Conservation (phyloP, 2,888 invertebrate genomes). For the Drosophila falleni region DNA sequence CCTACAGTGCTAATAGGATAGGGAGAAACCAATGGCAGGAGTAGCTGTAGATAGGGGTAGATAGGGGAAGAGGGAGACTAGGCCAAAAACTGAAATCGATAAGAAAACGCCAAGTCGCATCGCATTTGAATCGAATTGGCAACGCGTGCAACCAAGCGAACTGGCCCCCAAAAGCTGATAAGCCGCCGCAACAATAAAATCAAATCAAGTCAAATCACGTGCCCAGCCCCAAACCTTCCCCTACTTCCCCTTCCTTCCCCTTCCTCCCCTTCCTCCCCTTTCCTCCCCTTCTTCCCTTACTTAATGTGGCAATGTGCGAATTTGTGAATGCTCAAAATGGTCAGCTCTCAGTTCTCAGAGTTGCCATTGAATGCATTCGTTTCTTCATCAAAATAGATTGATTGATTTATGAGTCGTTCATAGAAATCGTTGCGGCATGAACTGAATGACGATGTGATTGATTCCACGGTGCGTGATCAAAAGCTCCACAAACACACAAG, state of each 20-base stretch:
- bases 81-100: slow-evolving; percentile 63
- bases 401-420: slow-evolving; percentile 56
- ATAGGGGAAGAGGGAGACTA: slow-evolving; percentile 4
- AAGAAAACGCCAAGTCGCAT: slow-evolving; percentile 31
- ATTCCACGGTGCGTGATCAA: slow-evolving; percentile 15
- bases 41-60: not conserved
- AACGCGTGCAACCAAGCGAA: slow-evolving; percentile 51
- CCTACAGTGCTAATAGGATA: slow-evolving; percentile 72
- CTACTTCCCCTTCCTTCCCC: not conserved
- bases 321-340: slow-evolving; percentile 16
- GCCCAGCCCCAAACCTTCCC: slow-evolving; percentile 12
- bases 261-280: not conserved
- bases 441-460: slow-evolving; percentile 33
- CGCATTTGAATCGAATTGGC: slow-evolving; percentile 7
- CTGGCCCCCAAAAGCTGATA: slow-evolving; percentile 68
- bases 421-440: slow-evolving; percentile 29
- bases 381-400: slow-evolving; percentile 16
- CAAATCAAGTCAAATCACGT: slow-evolving; percentile 64
- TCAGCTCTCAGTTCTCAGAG: slow-evolving; percentile 26
- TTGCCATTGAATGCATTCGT: slow-evolving; percentile 19
- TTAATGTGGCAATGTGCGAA: slow-evolving; percentile 16
- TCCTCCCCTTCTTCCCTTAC: not conserved
- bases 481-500: not conserved
- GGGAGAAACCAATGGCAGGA: slow-evolving; percentile 26
- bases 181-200: slow-evolving; percentile 76